Conservation (phyloP, 1,140 invertebrate genomes). For the Zaprionus ornatus region DNA sequence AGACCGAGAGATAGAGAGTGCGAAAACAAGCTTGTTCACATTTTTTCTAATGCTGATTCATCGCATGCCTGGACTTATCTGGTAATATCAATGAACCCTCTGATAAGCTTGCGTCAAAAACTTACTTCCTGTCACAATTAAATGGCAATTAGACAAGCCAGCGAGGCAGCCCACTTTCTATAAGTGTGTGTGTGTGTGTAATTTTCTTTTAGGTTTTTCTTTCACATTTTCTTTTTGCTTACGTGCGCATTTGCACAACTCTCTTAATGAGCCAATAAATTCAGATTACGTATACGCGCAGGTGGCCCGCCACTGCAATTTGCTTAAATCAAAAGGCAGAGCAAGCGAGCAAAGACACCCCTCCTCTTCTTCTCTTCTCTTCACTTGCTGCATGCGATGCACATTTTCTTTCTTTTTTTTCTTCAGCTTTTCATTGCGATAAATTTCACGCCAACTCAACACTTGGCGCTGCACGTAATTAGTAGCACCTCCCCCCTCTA, state of each 20-base stretch:
- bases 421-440: slow-evolving; percentile 41
- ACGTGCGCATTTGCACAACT: slow-evolving; percentile 61
- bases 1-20: neutral
- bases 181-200: neutral
- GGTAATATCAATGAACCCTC: slow-evolving; percentile 5
- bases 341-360: neutral
- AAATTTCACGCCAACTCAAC: slow-evolving; percentile 78
- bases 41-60: slow-evolving; percentile 10
- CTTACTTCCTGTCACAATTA: slow-evolving; percentile 50
- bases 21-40: neutral
- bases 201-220: slow-evolving; percentile 30
- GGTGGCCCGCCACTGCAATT: slow-evolving; percentile 71
- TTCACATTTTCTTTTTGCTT: slow-evolving; percentile 4
- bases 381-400: slow-evolving; percentile 1
- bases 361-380: too few species aligned
- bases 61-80: neutral
- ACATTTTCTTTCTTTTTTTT: slow-evolving; percentile 26
- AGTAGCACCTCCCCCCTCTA: neutral
- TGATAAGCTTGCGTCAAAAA: slow-evolving; percentile 14
- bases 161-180: neutral
- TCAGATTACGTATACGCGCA: slow-evolving; percentile 79
- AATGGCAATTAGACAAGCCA: slow-evolving; percentile 61
- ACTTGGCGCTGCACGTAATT: slow-evolving; percentile 47
- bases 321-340: slow-evolving; percentile 69
- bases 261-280: slow-evolving; percentile 77